Evolutionary conservation across 35 echinoderm and acorn worm genomes (phyloP).

Genomic region (Diadema setosum): DNA sequence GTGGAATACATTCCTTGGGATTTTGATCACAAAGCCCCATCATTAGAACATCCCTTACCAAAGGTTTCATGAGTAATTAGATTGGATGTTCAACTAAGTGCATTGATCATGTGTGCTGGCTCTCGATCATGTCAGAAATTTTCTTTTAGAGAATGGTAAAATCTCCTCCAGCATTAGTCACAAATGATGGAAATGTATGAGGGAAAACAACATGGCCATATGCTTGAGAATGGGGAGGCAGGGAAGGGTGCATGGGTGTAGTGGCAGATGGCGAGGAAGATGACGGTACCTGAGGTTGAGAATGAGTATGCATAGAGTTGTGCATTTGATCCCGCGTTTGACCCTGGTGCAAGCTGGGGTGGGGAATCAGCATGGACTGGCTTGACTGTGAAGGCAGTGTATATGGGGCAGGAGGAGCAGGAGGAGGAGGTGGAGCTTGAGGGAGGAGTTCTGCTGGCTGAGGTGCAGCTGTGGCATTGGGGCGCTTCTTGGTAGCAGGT

Average conservation of each 20-base stretch:
- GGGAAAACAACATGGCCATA: not conserved
- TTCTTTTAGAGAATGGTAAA: slow-evolving; percentile 10
- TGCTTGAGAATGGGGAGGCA: not conserved
- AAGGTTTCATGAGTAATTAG: too few species aligned
- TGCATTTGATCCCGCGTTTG: not conserved
- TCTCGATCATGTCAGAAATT: not conserved
- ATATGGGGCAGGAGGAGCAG: not conserved
- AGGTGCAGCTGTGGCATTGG: not conserved
- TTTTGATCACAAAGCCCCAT: too few species aligned
- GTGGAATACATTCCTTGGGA: too few species aligned
- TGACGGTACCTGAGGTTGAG: not conserved
- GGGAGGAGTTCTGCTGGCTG: not conserved
- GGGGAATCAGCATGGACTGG: not conserved
- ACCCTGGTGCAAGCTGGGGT: not conserved
- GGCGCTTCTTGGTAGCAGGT: not conserved
- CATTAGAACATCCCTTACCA: too few species aligned
- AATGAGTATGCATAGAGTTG: not conserved
- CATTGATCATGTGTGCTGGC: not conserved
- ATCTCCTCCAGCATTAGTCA: not conserved
- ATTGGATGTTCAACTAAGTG: not conserved
- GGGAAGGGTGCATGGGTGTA: not conserved
- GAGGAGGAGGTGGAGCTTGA: not conserved
- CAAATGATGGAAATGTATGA: not conserved
- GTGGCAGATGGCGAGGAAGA: not conserved
- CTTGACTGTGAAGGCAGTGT: too few species aligned